phyloP scores from a whole-genome alignment of 1,140 invertebrate species.

The Aradophagus sp. region DNA sequence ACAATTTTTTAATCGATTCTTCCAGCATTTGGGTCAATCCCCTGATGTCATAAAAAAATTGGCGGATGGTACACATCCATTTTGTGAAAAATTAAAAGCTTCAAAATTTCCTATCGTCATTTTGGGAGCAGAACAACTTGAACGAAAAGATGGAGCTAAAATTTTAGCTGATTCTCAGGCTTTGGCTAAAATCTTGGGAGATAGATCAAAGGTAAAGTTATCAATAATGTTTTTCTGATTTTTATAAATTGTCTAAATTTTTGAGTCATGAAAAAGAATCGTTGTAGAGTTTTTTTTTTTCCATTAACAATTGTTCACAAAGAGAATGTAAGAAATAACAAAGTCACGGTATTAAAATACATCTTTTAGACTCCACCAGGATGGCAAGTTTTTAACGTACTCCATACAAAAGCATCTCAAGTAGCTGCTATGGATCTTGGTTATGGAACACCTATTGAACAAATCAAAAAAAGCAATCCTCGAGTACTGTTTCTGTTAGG shows the following conservation, averaged over 20 bases:
- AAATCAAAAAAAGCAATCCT: constrained; percentile 81
- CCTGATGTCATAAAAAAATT: constrained; percentile 84
- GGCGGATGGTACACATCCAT: constrained; percentile 83
- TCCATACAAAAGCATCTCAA: constrained; percentile 93
- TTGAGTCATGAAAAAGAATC: too few species aligned
- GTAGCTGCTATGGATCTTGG: constrained; percentile 97
- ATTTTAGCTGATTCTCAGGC: constrained; percentile 85
- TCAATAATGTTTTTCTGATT: too few species aligned
- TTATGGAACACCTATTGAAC: constrained; percentile 87
- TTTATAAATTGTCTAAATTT: too few species aligned
- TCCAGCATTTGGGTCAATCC: constrained; percentile 86
- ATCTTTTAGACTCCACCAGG: constrained; percentile 69
- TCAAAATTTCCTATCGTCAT: constrained; percentile 95
- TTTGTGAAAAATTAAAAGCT: constrained; percentile 81
- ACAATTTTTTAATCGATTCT: too few species aligned
- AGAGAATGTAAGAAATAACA: too few species aligned
- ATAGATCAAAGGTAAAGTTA: constrained; percentile 71
- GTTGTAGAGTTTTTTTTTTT: too few species aligned
- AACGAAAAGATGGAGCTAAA: constrained; percentile 85
- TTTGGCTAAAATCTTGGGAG: constrained; percentile 78
- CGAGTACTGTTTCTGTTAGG: constrained; percentile 93
- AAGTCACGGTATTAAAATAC: too few species aligned
- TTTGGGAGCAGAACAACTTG: constrained; percentile 89
- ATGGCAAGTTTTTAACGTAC: constrained; percentile 91
- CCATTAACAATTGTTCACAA: too few species aligned